phyloP scores from a whole-genome alignment of 2,888 invertebrate genomes.

The Steinernema carpocapsae region DNA sequence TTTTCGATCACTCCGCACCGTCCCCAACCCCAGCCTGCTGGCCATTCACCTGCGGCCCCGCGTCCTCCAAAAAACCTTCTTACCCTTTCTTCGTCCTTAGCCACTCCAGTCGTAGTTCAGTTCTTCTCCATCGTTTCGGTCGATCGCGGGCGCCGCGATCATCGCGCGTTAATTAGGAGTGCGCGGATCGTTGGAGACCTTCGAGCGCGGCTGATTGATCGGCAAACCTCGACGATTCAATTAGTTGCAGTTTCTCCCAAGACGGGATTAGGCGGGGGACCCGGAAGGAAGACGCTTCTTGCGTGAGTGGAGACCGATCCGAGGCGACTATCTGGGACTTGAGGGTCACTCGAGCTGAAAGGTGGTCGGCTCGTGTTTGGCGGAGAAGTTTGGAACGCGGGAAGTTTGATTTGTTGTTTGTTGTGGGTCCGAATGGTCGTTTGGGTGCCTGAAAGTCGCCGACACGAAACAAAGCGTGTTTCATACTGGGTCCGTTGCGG shows the following conservation, averaged over 20 bases:
- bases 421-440: no score
- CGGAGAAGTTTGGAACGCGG: no score
- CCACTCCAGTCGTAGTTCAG: not conserved
- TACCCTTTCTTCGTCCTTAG: not conserved
- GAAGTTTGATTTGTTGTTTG: no score
- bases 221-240: not conserved
- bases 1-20: constrained; percentile 3
- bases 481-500: no score
- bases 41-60: constrained; percentile 30
- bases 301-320: not conserved
- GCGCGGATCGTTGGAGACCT: constrained; percentile 21
- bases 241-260: constrained; percentile 9
- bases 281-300: not conserved
- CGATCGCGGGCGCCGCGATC: constrained; percentile 6
- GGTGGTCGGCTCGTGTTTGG: no score
- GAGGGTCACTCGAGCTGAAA: no score
- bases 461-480: no score
- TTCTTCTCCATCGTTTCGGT: not conserved
- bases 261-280: not conserved
- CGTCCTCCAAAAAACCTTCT: not conserved
- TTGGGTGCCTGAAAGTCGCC: no score
- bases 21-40: not conserved
- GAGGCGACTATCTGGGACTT: not conserved
- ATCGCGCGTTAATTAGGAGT: constrained; percentile 32
- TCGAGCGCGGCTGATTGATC: constrained; percentile 24